Base-by-base conservation (phyloP, 2,888 invertebrate species). In the Athalia rosae region DNA sequence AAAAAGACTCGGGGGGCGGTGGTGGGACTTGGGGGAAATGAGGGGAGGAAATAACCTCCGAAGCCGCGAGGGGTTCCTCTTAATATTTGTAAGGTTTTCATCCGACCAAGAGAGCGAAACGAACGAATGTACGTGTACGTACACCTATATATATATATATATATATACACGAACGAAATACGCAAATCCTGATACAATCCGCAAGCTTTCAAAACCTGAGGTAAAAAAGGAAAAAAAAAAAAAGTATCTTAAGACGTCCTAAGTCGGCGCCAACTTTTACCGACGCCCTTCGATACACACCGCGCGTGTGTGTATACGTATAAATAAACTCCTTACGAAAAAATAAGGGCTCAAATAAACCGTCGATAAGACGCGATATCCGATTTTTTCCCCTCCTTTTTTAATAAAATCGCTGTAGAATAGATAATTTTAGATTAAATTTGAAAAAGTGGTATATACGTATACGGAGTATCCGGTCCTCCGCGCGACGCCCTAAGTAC, bases 21-120 rank as follows among this genome's bases (percentile, higher is more conserved):
- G 73, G 76, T 76, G 67, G 47, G 74, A 76, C 66, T 69, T 58
- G 58, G 64, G 69, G 71, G 74, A 59, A 15, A 13, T 13, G 28
- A 28, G 28, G 28, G 61, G 61, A 13, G 58, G 48, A 48, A 61
- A 59, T 74, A 74, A 74, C 62, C 78, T 79, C 77, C 82, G 82
- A 81, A 82, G 69, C 61, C 61, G 66, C 67, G 67, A 77, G 79
- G 85, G 85, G 85, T 86, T 87, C 85, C 86, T 86, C 86, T 86
- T 87, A 85, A 88, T 88, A 88, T 88, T 88, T 88, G 85, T 85
- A 86, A 85, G 87, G 85, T 87, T 87, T 88, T 87, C 86, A 83
- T 86, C 85, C 82, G 76, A 80, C 61, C 77, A 71, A 73, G 63
- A 58, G 73, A 73, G 41, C 9, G 69, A 15, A 28, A 53, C 43